phyloP scores from a whole-genome alignment of 2,113 vertebrate genomes.

The Nesospiza acunhae region DNA sequence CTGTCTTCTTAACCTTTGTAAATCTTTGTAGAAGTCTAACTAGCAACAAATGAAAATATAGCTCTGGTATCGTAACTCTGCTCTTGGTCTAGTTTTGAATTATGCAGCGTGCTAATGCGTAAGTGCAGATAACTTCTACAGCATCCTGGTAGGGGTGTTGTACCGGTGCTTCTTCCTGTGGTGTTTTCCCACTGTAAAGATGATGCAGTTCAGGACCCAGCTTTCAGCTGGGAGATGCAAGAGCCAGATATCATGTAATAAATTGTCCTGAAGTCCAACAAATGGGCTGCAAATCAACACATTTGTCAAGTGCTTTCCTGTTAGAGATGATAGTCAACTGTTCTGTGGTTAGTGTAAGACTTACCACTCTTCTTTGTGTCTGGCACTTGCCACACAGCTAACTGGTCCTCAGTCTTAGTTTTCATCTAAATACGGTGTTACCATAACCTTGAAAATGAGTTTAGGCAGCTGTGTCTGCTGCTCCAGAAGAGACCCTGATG shows the following conservation, averaged over 20 bases:
- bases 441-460: not conserved
- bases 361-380: not conserved
- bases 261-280: conserved; percentile 1
- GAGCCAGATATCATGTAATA: not conserved
- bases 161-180: not conserved
- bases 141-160: not conserved
- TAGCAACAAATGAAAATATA: not conserved
- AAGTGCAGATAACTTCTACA: not conserved
- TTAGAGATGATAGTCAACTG: conserved; percentile 22
- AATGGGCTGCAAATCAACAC: not conserved
- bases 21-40: not conserved
- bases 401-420: not conserved
- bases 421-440: not conserved
- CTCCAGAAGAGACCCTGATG: not conserved
- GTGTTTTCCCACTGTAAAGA: conserved; percentile 18
- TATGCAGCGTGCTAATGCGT: not conserved
- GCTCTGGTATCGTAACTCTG: not conserved
- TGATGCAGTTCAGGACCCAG: not conserved
- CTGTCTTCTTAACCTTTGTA: not conserved
- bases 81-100: not conserved
- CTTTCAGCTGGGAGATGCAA: not conserved
- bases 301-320: conserved; percentile 41
- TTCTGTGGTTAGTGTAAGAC: not conserved
- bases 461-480: not conserved
- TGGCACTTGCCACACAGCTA: not conserved